Conservation (phyloP, 1,140 invertebrate species). For the Pinna nobilis region DNA sequence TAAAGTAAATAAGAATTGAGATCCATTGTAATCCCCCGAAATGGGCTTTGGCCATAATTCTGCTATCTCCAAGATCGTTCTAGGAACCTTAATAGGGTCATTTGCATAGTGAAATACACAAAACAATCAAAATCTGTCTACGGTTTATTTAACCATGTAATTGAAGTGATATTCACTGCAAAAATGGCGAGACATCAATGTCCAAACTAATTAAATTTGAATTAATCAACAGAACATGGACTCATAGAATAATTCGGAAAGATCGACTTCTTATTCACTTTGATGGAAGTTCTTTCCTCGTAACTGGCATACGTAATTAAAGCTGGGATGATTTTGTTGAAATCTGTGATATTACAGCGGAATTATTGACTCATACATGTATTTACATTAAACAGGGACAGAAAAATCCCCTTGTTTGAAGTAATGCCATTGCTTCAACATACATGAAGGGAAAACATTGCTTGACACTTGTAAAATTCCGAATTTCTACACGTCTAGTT, state of each 20-base stretch:
- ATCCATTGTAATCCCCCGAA: slow-evolving; percentile 28
- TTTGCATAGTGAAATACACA: slow-evolving; percentile 46
- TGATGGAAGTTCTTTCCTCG: slow-evolving; percentile 9
- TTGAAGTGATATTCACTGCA: slow-evolving; percentile 48
- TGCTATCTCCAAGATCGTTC: slow-evolving; percentile 27
- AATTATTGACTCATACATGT: no score
- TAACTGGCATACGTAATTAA: slow-evolving; percentile 18
- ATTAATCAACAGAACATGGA: slow-evolving; percentile 45
- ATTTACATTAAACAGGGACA: no score
- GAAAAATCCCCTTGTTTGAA: no score
- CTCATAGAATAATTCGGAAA: slow-evolving; percentile 14
- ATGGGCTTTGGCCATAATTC: slow-evolving; percentile 26
- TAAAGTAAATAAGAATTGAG: slow-evolving; percentile 15
- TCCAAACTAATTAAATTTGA: slow-evolving; percentile 52
- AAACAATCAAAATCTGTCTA: slow-evolving; percentile 44
- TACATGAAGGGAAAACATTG: no score
- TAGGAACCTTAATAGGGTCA: slow-evolving; percentile 28
- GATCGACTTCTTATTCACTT: slow-evolving; percentile 1
- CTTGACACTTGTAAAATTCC: no score
- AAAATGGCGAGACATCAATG: slow-evolving; percentile 44
- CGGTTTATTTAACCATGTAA: slow-evolving; percentile 48
- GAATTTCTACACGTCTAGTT: no score
- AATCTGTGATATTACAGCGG: no score
- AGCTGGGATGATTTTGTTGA: no score
- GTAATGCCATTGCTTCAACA: no score